Evolutionary conservation across 2,113 vertebrate species (phyloP).

Genomic region (Neolamprologus tretocephalus): DNA sequence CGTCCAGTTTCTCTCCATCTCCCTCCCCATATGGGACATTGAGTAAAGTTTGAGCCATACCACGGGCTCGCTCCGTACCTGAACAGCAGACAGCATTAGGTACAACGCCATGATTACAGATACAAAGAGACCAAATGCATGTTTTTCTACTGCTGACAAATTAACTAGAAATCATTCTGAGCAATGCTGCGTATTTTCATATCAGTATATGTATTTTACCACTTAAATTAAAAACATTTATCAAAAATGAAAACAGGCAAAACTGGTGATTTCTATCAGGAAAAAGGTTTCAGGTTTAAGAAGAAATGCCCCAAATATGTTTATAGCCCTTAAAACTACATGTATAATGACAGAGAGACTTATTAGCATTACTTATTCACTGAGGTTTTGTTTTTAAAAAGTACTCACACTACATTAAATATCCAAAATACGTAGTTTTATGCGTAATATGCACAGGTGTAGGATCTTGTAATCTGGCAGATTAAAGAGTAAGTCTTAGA

Average conservation of each 20-base stretch:
- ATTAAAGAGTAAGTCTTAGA: not conserved
- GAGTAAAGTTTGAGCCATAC: slow-evolving; percentile 58
- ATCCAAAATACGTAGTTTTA: not conserved
- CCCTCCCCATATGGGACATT: slow-evolving; percentile 78
- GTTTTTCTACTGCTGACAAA: not conserved
- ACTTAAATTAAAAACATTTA: not conserved
- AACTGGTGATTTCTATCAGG: accelerated
- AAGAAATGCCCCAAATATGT: not conserved
- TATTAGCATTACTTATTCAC: not conserved
- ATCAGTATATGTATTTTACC: too few species aligned
- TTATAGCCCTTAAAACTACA: not conserved
- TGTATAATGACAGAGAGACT: accelerated
- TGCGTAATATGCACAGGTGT: not conserved
- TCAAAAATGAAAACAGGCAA: not conserved
- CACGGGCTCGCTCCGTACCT: slow-evolving; percentile 77
- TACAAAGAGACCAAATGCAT: not conserved
- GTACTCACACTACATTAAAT: not conserved
- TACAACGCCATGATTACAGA: not conserved
- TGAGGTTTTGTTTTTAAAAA: not conserved
- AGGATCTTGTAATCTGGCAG: not conserved
- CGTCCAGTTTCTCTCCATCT: slow-evolving; percentile 79
- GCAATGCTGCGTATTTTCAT: accelerated
- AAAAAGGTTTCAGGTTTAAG: accelerated
- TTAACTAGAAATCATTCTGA: not conserved
- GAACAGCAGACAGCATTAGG: not conserved